A percentile compares a stretch with the other conserved stretches of the same genome.
Conservation (phyloP, 2,113 vertebrate genomes). For the Pimephales promelas region DNA sequence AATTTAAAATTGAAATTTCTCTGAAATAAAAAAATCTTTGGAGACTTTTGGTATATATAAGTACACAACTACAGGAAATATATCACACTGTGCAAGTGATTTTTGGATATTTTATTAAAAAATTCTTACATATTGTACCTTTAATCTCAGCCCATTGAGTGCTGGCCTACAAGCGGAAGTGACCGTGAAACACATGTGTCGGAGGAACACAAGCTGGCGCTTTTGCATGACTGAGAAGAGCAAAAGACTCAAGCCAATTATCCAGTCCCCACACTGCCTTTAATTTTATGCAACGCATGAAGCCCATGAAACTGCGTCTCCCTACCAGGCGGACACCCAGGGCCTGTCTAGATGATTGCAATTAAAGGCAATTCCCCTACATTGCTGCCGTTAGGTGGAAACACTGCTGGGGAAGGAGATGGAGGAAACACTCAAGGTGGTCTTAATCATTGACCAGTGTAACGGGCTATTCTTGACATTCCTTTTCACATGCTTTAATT, state of each 20-base stretch:
- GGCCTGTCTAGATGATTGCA: conserved; percentile 75
- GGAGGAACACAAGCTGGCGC: conserved; percentile 22
- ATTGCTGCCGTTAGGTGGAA: conserved; percentile 41
- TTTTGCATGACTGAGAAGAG: conserved; percentile 49
- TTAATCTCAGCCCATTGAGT: conserved; percentile 32
- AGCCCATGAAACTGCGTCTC: conserved; percentile 58
- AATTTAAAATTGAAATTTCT: no score
- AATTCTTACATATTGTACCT: no score
- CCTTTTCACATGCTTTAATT: conserved; percentile 47
- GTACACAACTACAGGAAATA: no score
- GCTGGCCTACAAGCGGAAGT: conserved; percentile 17
- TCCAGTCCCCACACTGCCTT: conserved; percentile 58
- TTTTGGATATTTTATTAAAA: no score
- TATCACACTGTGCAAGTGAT: no score
- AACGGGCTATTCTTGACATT: conserved; percentile 36
- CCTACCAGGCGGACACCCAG: conserved; percentile 49
- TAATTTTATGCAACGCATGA: conserved; percentile 74
- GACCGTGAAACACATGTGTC: conserved; percentile 2
- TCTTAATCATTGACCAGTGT: conserved; percentile 68
- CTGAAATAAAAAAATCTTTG: no score
- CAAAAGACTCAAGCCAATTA: conserved; percentile 50
- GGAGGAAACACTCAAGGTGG: conserved; percentile 61
- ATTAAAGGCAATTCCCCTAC: conserved; percentile 76
- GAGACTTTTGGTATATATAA: no score
- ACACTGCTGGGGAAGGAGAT: conserved; percentile 49